Evolutionary conservation across 2,113 vertebrate genomes (phyloP).

Genomic region (Elachura formosa): DNA sequence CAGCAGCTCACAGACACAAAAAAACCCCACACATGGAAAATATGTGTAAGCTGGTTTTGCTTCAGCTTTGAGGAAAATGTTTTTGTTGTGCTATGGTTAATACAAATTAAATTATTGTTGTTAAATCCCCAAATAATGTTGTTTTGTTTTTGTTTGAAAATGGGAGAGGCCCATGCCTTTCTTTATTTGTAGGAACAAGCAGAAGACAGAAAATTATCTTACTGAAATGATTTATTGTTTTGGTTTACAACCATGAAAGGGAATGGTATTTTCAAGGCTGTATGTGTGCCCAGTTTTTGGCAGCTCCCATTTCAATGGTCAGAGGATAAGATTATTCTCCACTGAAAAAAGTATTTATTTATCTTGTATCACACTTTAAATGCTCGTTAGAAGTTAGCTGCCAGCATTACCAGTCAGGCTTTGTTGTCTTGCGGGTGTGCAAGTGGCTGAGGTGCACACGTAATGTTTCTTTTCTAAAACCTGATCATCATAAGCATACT

Average conservation of each 20-base stretch:
- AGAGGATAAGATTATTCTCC: conserved; percentile 10
- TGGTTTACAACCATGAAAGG: not conserved
- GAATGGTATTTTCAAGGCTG: not conserved
- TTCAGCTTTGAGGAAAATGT: conserved; percentile 53
- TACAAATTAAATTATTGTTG: conserved; percentile 38
- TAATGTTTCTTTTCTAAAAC: conserved; percentile 20
- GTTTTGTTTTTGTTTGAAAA: conserved; percentile 2
- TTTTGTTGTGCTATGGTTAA: conserved; percentile 23
- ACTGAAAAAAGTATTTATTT: not conserved
- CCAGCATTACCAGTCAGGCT: not conserved
- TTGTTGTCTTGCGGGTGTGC: not conserved
- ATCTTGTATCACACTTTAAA: not conserved
- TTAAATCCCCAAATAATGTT: conserved; percentile 32
- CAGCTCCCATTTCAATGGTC: not conserved
- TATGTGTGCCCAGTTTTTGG: not conserved
- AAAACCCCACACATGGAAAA: conserved; percentile 41
- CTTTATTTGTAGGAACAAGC: conserved; percentile 15
- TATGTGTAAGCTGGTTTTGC: conserved; percentile 48
- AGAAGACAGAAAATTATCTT: not conserved
- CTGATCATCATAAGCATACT: not conserved
- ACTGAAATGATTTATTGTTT: conserved; percentile 47
- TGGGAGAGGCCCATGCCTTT: not conserved
- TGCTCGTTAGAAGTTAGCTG: not conserved
- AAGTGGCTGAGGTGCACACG: not conserved
- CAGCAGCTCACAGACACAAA: not conserved